A percentile compares a stretch with the other conserved stretches of the same genome.
phyloP scores from a whole-genome alignment of 2,888 invertebrate species.

The Macropis europaea region DNA sequence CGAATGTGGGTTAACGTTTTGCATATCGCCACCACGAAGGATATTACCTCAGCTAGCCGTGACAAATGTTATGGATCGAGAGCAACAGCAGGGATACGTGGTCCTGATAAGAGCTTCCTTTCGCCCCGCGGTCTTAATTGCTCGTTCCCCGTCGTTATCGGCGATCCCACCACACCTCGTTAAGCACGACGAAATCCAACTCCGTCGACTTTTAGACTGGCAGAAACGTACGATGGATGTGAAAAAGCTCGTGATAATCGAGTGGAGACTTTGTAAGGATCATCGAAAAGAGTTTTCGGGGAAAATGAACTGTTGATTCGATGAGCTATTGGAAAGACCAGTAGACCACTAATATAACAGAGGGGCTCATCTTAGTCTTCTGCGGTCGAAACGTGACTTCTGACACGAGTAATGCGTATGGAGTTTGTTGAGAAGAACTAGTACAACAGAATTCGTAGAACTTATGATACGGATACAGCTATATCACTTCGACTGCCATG shows the following conservation, averaged over 20 bases:
- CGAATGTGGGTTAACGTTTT: constrained; percentile 62
- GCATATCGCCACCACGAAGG: constrained; percentile 57
- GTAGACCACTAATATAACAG: too few species aligned
- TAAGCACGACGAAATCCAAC: background rate
- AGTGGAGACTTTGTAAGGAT: background rate
- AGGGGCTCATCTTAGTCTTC: too few species aligned
- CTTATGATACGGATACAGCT: too few species aligned
- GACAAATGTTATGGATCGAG: constrained; percentile 61
- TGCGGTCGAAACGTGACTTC: too few species aligned
- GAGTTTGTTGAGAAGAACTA: too few species aligned
- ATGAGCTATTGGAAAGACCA: background rate
- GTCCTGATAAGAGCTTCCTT: constrained; percentile 55
- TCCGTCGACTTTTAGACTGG: background rate
- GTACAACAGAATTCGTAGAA: too few species aligned
- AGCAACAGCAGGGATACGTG: constrained; percentile 39
- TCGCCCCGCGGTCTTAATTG: constrained; percentile 41
- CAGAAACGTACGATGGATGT: background rate
- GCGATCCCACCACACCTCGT: background rate
- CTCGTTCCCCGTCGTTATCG: constrained; percentile 44
- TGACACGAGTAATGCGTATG: too few species aligned
- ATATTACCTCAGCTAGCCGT: constrained; percentile 34
- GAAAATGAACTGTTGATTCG: too few species aligned
- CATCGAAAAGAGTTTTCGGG: too few species aligned
- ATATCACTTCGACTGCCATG: too few species aligned
- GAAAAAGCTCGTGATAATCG: background rate